Evolutionary conservation across 2,113 vertebrate species (phyloP), one percentile per base, ranked within the genome.

Genomic region (Onychostoma macrolepis): DNA sequence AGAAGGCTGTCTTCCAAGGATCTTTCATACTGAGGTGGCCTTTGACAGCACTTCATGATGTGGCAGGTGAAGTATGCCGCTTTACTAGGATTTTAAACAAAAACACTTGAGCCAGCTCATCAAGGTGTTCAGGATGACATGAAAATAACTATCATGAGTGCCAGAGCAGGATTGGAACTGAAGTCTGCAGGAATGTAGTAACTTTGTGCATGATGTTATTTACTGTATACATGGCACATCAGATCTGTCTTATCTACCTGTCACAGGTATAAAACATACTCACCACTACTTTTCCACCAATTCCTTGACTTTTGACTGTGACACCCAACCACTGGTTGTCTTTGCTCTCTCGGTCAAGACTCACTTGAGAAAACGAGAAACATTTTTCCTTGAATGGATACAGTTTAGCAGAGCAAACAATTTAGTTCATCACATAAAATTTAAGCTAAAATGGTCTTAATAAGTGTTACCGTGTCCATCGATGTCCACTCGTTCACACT

Each of bases 281-380:
- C 90, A 99, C 98, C 93, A 98, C 96, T 41, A 99, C 95, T 90
- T 99, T 99, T 43, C 98, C 97, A 50, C 98, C 98, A 0, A 97
- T 95, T 0, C 97, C 97, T 87, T 98, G 97, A 93, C 98, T 99
- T 92, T 96, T 95, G 12, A 98, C 97, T 11, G 96, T 98, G 74
- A 98, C 97, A 67, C 97, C 98, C 86, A 98, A 89, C 97, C 98
- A 99, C 90, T 99, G 98, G 93, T 99, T 98, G 92, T 99, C 96
- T 90, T 99, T 99, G 94, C 95, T 98, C 89, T 99, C 97, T 89
- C 93, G 94, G 41, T 94, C 90, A 24, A 92, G 89, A 74, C 92
- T 95, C 90, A 93, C 97, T 95, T 91, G 0, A 33, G 36, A 87
- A 41, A 90, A 74, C 74, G 89, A 80, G 79, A 71, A 41, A 41